A percentile compares a stretch with the other conserved stretches of the same genome.
Evolutionary conservation across 92 coral and sea anemone genomes (phyloP).

Genomic region (Phenganax stokvisi): DNA sequence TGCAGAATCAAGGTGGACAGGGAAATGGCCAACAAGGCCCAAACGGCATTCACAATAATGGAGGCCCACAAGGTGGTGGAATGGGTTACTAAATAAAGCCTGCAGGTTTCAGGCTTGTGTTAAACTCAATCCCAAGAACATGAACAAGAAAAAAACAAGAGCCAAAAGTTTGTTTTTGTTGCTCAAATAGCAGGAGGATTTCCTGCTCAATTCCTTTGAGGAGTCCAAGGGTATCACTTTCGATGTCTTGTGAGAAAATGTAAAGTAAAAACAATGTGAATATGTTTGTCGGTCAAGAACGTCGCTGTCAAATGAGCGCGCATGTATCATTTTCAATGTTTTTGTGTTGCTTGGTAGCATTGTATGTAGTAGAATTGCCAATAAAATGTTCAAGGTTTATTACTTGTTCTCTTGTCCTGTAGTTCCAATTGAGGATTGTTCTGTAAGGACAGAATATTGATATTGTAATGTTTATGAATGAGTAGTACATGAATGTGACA

Average conservation of each 20-base stretch:
- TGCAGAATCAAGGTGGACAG: conserved; percentile 19
- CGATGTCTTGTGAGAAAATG: conserved; percentile 4
- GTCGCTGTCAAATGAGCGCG: conserved; percentile 7
- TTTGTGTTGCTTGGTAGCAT: neutral
- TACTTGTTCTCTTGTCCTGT: neutral
- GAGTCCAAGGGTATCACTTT: neutral
- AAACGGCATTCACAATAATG: conserved; percentile 13
- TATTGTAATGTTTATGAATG: too few species aligned
- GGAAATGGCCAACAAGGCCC: conserved; percentile 28
- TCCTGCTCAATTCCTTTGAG: neutral
- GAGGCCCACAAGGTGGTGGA: conserved; percentile 18
- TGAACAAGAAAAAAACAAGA: neutral
- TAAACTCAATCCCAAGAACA: neutral
- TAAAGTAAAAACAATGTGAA: neutral
- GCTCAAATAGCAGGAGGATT: neutral
- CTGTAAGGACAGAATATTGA: too few species aligned
- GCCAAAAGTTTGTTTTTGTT: conserved; percentile 16
- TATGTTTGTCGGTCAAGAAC: conserved; percentile 6
- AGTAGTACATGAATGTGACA: neutral
- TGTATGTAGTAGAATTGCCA: conserved; percentile 5
- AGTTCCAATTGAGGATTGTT: neutral
- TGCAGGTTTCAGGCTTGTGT: conserved; percentile 31
- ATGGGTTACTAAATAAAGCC: conserved; percentile 33
- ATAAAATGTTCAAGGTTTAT: conserved; percentile 10
- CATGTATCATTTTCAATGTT: neutral